Evolutionary conservation across 2,113 vertebrate genomes (phyloP), one percentile per base, ranked within the genome.

Genomic region (Sardina pilchardus): DNA sequence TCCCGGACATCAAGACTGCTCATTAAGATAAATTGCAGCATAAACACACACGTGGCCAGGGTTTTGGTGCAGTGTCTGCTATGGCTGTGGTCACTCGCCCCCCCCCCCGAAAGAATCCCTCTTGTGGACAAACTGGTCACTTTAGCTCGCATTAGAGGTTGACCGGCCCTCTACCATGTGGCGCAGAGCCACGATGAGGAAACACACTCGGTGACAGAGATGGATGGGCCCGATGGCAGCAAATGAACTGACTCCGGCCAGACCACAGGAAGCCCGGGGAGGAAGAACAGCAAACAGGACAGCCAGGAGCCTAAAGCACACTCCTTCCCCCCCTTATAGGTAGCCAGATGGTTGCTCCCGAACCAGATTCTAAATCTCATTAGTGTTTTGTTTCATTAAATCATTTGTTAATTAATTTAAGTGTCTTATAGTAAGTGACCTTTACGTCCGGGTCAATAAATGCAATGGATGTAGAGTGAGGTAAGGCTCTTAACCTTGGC

Each of bases 321-420:
- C 34, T 34, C 26, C 71, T 12, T 36, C 30, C 71, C 12, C 26
- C 26, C 12, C 26, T 10, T 17, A 0, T 4, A 78, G 71, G 71
- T 78, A 4, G 71, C 71, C 71, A 78, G 71, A 78, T 78, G 71
- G 71, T 36, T 39, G 71, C 30, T 36, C 71, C 71, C 34, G 4
- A 42, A 42, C 17, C 26, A 85, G 89, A 89, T 75, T 47, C n/a
- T 81, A 82, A 93, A 86, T 85, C 34, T 81, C 0, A 7, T 85
- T 50, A 86, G 7, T 84, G 85, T 85, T 88, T 92, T 81, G 84
- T 63, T 86, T 87, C 16, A 44, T 84, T 88, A 81, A 90, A 88
- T 75, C 82, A 89, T 87, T 85, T 83, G 39, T 81, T 86, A 91
- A 91, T 91, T 83, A 89, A 43, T 91, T 88, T 86, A 87, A 91